These are phyloP conservation scores for Helleia helle DNA, from an alignment of 2,888 invertebrate genomes.

Conservation along the genomic window DNA sequence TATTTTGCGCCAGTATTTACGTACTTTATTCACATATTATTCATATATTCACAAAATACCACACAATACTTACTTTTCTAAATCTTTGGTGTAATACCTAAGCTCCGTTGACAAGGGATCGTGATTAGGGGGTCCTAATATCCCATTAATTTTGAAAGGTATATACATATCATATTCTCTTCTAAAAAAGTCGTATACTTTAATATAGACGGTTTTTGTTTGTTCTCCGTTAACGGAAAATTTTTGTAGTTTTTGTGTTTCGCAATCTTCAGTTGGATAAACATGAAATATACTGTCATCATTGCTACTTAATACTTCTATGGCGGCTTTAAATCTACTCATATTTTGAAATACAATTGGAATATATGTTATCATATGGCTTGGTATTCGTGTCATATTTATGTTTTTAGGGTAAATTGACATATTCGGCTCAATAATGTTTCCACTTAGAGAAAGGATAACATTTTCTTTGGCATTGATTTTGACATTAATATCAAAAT, in stretches of 20 bases:
- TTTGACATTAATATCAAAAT: slow-evolving; percentile 47
- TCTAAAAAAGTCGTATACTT: slow-evolving; percentile 47
- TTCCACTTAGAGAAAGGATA: slow-evolving; percentile 53
- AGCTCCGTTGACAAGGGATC: slow-evolving; percentile 41
- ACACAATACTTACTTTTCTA: slow-evolving; percentile 46
- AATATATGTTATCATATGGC: slow-evolving; percentile 47
- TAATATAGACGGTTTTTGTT: slow-evolving; percentile 48
- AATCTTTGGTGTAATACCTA: slow-evolving; percentile 41
- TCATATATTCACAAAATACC: too few species aligned
- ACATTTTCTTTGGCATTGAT: slow-evolving; percentile 62
- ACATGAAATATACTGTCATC: slow-evolving; percentile 55
- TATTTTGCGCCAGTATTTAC: too few species aligned
- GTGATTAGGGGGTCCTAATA: slow-evolving; percentile 70
- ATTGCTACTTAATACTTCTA: slow-evolving; percentile 43
- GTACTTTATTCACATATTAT: too few species aligned
- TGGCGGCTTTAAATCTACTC: slow-evolving; percentile 34
- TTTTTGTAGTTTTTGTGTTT: slow-evolving; percentile 41
- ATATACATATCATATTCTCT: slow-evolving; percentile 72
- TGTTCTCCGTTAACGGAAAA: slow-evolving; percentile 48
- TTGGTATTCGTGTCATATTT: slow-evolving; percentile 62
- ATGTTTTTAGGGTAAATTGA: slow-evolving; percentile 62
- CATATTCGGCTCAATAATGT: slow-evolving; percentile 65
- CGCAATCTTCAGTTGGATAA: slow-evolving; percentile 43
- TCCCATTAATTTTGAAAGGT: slow-evolving; percentile 73
- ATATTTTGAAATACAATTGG: slow-evolving; percentile 54